A percentile compares a stretch with the other conserved stretches of the same genome.
Conservation (phyloP, 2,797 vertebrate species). For the Helicolenus hilgendorfi region DNA sequence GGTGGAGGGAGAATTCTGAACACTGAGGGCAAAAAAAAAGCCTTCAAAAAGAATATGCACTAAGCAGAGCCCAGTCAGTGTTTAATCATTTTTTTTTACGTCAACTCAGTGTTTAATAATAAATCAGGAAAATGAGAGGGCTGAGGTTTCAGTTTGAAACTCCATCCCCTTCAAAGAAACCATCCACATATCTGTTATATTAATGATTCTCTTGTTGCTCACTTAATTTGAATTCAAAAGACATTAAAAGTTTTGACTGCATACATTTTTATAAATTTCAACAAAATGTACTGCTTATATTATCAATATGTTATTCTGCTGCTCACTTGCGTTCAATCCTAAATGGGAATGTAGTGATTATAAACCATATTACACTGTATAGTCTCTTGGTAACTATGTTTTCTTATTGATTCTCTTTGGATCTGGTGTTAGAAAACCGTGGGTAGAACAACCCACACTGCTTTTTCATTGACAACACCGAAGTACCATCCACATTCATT, state of each 20-base stretch:
- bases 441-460: conserved; percentile 7
- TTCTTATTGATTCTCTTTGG: conserved; percentile 23
- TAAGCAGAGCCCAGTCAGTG: conserved; percentile 17
- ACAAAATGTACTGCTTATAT: neutral
- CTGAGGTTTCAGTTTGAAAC: conserved; percentile 33
- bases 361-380: neutral
- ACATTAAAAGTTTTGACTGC: neutral
- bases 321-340: neutral
- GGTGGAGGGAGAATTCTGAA: conserved; percentile 23
- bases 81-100: conserved; percentile 59
- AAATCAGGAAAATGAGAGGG: conserved; percentile 49
- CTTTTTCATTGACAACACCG: conserved; percentile 13
- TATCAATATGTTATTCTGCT: neutral
- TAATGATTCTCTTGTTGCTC: conserved; percentile 56
- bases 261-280: neutral
- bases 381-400: neutral
- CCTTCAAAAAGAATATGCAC: conserved; percentile 53
- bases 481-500: neutral
- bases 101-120: conserved; percentile 70
- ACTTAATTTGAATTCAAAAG: neutral
- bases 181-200: conserved; percentile 46
- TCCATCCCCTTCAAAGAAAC: conserved; percentile 36
- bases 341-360: neutral
- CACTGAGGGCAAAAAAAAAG: conserved; percentile 1
- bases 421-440: conserved; percentile 15